These are phyloP conservation scores for Adela reaumurella DNA, from an alignment of 2,888 invertebrate genomes.

Conservation along the genomic window DNA sequence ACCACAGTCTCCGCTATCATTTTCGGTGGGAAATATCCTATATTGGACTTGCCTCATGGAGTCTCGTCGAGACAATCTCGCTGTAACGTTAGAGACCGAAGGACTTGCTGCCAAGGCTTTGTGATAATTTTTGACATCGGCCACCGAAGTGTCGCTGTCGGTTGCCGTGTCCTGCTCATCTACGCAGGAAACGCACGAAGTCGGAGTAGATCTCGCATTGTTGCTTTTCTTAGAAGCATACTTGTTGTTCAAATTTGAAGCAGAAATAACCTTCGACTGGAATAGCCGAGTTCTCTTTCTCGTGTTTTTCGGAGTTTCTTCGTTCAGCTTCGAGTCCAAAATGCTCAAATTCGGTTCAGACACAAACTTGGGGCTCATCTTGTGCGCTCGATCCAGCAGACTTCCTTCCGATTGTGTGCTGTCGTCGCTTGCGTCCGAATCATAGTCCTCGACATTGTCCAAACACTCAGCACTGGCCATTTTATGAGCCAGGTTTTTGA, in stretches of 20 bases:
- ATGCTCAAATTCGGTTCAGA: slow-evolving; percentile 47
- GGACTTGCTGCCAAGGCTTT: slow-evolving; percentile 6
- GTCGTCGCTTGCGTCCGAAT: slow-evolving; percentile 41
- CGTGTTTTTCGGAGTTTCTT: slow-evolving; percentile 42
- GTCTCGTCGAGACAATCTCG: slow-evolving; percentile 19
- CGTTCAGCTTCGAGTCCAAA: slow-evolving; percentile 22
- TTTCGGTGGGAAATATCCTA: slow-evolving; percentile 2
- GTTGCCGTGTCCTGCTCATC: slow-evolving; percentile 38
- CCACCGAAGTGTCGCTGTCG: slow-evolving; percentile 20
- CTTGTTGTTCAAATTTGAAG: slow-evolving; percentile 34
- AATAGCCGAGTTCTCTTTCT: slow-evolving; percentile 39
- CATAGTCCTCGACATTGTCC: slow-evolving; percentile 30
- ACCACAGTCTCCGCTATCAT: slow-evolving; percentile 7
- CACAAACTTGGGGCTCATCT: slow-evolving; percentile 44
- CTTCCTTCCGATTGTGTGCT: slow-evolving; percentile 46
- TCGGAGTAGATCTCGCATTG: slow-evolving; percentile 30
- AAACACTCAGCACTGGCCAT: slow-evolving; percentile 39
- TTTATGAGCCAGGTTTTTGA: slow-evolving; percentile 44
- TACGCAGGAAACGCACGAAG: slow-evolving; percentile 42
- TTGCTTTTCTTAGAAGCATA: slow-evolving; percentile 33
- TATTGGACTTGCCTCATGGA: slow-evolving; percentile 20
- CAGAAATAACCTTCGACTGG: slow-evolving; percentile 33
- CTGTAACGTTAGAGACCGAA: slow-evolving; percentile 10
- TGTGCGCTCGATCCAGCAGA: slow-evolving; percentile 27
- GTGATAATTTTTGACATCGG: background rate